Percentiles rank a stretch among this genome's conserved stretches.
These are phyloP conservation scores for Apis laboriosa DNA, from an alignment of 1,140 invertebrate species.

Conservation along the genomic window DNA sequence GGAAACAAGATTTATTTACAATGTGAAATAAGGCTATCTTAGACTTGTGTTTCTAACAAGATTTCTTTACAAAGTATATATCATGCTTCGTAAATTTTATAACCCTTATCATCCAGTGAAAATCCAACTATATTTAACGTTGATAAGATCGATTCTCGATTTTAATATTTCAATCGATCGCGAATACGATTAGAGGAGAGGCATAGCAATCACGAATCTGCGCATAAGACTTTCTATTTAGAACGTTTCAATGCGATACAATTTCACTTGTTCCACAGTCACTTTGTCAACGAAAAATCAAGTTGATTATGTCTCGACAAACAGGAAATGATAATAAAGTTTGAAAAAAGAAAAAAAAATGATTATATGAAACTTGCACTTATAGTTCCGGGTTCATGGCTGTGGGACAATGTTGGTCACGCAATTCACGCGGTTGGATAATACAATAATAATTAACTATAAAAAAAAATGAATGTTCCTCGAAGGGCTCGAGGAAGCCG, in stretches of 20 bases:
- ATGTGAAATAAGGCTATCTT: no score
- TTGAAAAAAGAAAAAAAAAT: constrained; percentile 13
- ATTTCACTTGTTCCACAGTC: constrained; percentile 72
- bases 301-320: not conserved
- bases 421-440: constrained; percentile 69
- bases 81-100: not conserved
- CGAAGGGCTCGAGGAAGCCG: constrained; percentile 49
- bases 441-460: constrained; percentile 63
- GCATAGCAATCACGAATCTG: constrained; percentile 8
- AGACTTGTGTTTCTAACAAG: not conserved
- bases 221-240: constrained; percentile 70
- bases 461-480: constrained; percentile 34
- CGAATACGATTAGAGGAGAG: not conserved
- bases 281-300: constrained; percentile 21
- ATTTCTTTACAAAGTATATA: not conserved
- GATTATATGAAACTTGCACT: constrained; percentile 46
- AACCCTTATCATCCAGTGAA: not conserved
- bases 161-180: not conserved
- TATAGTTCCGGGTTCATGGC: constrained; percentile 65
- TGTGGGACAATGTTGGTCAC: constrained; percentile 70
- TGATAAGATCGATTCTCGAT: not conserved
- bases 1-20: no score
- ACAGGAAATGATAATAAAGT: constrained; percentile 2
- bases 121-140: not conserved
- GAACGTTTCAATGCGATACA: constrained; percentile 68